Evolutionary conservation across 2,797 vertebrate species (phyloP), one percentile per base, ranked within the genome.

Genomic region (Morelia viridis): DNA sequence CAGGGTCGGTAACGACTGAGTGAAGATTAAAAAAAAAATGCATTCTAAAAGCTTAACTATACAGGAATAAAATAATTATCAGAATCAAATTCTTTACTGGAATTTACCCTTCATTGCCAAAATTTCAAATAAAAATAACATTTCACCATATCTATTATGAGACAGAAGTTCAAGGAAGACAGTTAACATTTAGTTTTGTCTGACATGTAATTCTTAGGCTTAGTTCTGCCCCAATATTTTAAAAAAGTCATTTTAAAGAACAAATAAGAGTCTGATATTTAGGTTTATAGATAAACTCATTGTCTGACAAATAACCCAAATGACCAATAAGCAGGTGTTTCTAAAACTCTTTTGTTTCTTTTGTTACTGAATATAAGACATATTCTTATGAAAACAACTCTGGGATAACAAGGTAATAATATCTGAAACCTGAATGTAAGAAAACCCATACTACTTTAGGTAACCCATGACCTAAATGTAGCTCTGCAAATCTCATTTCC

Each of bases 1-100:
- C 41, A 41, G 41, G 41, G 41, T 41, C 41, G 3, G 41, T 3
- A 41, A 41, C 3, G 41, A 41, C 41, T 41, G 41, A 41, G 41
- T 3, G 41, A 2, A 3, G 41, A 35, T 3, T 3, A 41, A 41
- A 41, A 41, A 41, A 41, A 41, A 41, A 41, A 41, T 35, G 35
- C 35, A 58, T 58, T 68, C 53, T 89, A 85, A 92, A 91, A 87
- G 35, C 85, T 85, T 85, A 88, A 85, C 56, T 26, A 90, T 58
- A 28, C n/a, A 80, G 56, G 28, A 84, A 24, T 87, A 83, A 88
- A 90, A 68, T 84, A 56, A 89, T 57, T 35, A 89, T 86, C 50
- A 85, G 64, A 89, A 58, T 85, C 53, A 65, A 46, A 35, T 91
- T 35, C 11, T 56, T 65, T 88, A 31, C n/a, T 92, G 60, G 65